phyloP scores from a whole-genome alignment of 2,888 invertebrate genomes.

The Ormyrus rosae region DNA sequence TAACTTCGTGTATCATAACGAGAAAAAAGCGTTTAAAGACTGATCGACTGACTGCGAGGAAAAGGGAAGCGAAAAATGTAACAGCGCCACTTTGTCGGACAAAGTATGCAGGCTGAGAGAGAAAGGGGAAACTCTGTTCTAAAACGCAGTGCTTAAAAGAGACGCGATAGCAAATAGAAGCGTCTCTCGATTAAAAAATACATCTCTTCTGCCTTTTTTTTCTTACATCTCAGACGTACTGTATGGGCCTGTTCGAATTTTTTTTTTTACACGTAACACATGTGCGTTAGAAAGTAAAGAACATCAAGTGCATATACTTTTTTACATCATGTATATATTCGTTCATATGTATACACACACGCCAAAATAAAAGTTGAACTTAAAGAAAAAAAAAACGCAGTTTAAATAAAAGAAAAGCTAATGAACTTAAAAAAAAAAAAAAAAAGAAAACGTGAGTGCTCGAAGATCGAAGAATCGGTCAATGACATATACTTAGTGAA shows the following conservation, averaged over 20 bases:
- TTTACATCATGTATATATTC: no score
- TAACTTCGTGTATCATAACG: slow-evolving; percentile 14
- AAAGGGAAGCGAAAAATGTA: slow-evolving; percentile 30
- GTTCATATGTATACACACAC: slow-evolving; percentile 47
- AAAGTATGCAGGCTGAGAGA: slow-evolving; percentile 39
- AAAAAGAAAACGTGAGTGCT: slow-evolving; percentile 66
- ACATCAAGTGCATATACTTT: slow-evolving; percentile 58
- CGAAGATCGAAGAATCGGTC: slow-evolving; percentile 69
- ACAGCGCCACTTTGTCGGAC: background rate
- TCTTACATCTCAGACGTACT: slow-evolving; percentile 58
- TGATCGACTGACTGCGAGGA: slow-evolving; percentile 33
- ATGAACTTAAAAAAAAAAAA: slow-evolving; percentile 26
- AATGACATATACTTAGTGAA: slow-evolving; percentile 60
- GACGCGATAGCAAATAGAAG: slow-evolving; percentile 23
- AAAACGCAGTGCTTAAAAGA: slow-evolving; percentile 7
- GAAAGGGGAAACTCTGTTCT: slow-evolving; percentile 22
- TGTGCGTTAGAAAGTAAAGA: slow-evolving; percentile 37
- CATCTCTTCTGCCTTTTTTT: slow-evolving; percentile 68
- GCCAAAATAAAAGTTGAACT: slow-evolving; percentile 32
- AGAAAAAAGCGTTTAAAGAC: slow-evolving; percentile 21
- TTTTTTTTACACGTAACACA: slow-evolving; percentile 32
- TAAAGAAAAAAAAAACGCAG: slow-evolving; percentile 45
- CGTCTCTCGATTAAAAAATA: slow-evolving; percentile 49
- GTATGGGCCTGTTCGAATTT: slow-evolving; percentile 39
- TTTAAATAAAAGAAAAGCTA: slow-evolving; percentile 30